Evolutionary conservation across 2,113 vertebrate species (phyloP).

Genomic region (Sinocyclocheilus grahami): DNA sequence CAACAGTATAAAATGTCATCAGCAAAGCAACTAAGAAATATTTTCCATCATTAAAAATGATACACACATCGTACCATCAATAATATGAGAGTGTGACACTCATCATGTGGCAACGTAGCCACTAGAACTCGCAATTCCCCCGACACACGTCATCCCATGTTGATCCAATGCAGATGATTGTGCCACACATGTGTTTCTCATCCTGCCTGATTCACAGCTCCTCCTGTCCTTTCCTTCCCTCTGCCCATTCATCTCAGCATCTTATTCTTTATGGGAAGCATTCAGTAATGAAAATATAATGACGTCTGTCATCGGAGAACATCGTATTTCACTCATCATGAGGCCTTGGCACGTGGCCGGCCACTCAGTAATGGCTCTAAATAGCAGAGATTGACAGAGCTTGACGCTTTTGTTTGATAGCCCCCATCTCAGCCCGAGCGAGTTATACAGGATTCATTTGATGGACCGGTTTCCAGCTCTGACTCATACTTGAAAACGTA

Average conservation of each 20-base stretch:
- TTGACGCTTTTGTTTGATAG: slow-evolving; percentile 42
- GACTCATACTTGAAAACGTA: too few species aligned
- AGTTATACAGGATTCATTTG: too few species aligned
- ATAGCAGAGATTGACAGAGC: slow-evolving; percentile 30
- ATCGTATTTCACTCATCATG: slow-evolving; percentile 37
- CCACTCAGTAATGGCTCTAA: slow-evolving; percentile 34
- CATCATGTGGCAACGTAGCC: slow-evolving; percentile 16
- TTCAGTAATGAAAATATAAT: slow-evolving; percentile 38
- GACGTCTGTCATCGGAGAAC: slow-evolving; percentile 26
- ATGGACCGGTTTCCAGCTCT: too few species aligned
- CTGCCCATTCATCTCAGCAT: slow-evolving; percentile 30
- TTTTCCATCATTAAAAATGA: slow-evolving; percentile 20
- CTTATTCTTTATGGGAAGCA: slow-evolving; percentile 23
- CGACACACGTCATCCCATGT: background rate
- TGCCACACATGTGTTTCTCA: slow-evolving; percentile 19
- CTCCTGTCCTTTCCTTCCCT: slow-evolving; percentile 11
- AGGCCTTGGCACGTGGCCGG: slow-evolving; percentile 13
- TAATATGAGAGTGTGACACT: slow-evolving; percentile 23
- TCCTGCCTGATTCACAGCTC: slow-evolving; percentile 28
- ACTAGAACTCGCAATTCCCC: background rate
- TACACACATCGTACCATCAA: background rate
- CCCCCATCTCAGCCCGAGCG: background rate
- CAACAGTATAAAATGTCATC: background rate
- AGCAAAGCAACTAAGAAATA: background rate
- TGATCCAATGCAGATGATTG: slow-evolving; percentile 23